phyloP scores from a whole-genome alignment of 2,113 vertebrate genomes.

The Columbina picui region DNA sequence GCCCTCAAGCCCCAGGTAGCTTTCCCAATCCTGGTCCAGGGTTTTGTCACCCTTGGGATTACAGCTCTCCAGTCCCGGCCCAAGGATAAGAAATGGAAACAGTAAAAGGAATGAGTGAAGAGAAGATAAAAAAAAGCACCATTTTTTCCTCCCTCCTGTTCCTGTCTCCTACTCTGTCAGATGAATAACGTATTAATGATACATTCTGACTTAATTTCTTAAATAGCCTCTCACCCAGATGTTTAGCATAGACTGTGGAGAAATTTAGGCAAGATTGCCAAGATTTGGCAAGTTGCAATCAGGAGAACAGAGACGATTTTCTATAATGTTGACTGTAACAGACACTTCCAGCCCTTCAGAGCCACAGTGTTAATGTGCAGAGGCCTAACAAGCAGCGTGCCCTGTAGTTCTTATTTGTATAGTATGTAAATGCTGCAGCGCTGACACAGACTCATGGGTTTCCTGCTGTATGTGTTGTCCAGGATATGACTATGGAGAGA shows the following conservation, averaged over 20 bases:
- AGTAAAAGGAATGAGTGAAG: neutral
- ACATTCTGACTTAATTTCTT: neutral
- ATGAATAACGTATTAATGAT: neutral
- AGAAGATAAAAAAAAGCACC: neutral
- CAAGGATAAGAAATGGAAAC: neutral
- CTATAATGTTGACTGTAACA: no score
- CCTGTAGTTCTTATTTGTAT: rapidly evolving
- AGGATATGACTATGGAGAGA: neutral
- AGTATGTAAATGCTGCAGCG: neutral
- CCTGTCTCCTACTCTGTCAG: neutral
- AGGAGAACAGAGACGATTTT: neutral
- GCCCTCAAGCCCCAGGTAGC: neutral
- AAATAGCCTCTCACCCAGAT: neutral
- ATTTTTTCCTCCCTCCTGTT: neutral
- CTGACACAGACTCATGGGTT: rapidly evolving
- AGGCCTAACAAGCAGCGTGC: rapidly evolving
- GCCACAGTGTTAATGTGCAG: neutral
- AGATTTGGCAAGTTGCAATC: neutral
- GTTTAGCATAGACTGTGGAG: neutral
- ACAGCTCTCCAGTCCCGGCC: neutral
- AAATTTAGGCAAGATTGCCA: neutral
- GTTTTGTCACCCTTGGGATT: neutral
- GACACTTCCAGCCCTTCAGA: neutral
- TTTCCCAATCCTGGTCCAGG: rapidly evolving
- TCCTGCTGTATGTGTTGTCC: neutral